Evolutionary conservation across 2,888 invertebrate species (phyloP), one percentile per base, ranked within the genome.

Genomic region (Amphiduros pacificus): DNA sequence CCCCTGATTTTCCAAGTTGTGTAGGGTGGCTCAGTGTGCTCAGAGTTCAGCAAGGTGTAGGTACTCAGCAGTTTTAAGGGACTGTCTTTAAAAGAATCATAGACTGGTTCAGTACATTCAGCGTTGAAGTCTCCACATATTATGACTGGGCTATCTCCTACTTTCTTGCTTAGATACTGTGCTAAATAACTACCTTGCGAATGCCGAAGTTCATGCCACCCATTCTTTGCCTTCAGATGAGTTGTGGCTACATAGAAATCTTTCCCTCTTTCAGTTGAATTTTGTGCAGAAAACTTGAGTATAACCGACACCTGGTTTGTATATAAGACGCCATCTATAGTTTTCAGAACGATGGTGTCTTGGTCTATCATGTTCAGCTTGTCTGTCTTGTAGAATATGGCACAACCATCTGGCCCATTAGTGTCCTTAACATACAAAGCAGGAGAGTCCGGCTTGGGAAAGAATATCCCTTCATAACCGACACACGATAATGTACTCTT

Each of bases 61-160:
- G 79, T 78, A 72, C 82, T 82, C 11, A 60, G 63, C 9, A 84
- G 57, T 3, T 64, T 64, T 48, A 80, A 61, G 6, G 56, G 32
- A 44, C 73, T 72, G 0, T 58, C 40, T 22, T 65, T 79, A 50
- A 90, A 84, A 0, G 88, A 88, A 27, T 82, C 77, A 75, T 90
- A 90, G 2, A 90, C 87, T 0, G 89, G 88, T 77, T 91, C 91
- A 3, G 80, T 84, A 0, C 89, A 89, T 75, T 89, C 89, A 0
- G 90, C 91, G 78, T 91, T 91, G 75, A 91, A 90, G 78, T 91
- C 91, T 0, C 91, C 91, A 73, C 89, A 88, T 2, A 91, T 71
- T 49, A 91, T 80, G 2, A 89, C 78, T 0, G 91, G 89, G 20
- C 61, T 20, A 2, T 67, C 62, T 4, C 40, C 57, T 11, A 64